phyloP scores from a whole-genome alignment of 2,113 vertebrate genomes.

The Delphinapterus leucas region DNA sequence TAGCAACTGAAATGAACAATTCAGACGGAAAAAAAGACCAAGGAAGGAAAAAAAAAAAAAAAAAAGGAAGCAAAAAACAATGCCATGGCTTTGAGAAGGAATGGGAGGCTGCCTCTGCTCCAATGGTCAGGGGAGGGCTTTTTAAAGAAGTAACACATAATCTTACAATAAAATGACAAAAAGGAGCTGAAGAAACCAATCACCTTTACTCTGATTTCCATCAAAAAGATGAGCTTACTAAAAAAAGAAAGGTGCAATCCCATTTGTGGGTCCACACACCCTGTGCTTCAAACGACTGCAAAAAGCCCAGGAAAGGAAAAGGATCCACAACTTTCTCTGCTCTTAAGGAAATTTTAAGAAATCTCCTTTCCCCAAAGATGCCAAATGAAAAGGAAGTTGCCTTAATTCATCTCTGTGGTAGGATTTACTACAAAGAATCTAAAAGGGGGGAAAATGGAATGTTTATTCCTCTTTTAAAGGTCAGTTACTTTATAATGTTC shows the following conservation, averaged over 20 bases:
- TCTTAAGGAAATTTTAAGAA: slow-evolving; percentile 16
- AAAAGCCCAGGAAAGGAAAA: not conserved
- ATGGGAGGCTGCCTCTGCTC: not conserved
- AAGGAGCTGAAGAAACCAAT: not conserved
- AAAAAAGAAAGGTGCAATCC: not conserved
- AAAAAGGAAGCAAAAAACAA: not conserved
- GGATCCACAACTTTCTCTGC: not conserved
- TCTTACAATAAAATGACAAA: not conserved
- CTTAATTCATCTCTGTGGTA: not conserved
- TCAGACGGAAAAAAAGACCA: not conserved
- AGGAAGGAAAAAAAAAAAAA: not conserved
- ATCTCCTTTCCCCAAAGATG: not conserved
- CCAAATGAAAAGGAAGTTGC: not conserved
- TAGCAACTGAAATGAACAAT: not conserved
- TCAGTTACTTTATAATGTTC: slow-evolving; percentile 5
- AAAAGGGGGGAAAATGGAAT: not conserved
- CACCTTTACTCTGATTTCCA: not conserved
- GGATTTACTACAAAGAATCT: slow-evolving; percentile 5
- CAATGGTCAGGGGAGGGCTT: not conserved
- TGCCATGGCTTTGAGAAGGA: not conserved
- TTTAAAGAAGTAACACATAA: not conserved
- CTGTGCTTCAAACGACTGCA: not conserved
- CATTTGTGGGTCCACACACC: not conserved
- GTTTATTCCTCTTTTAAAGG: not conserved
- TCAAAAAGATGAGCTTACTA: not conserved